Percentiles rank a stretch among this genome's conserved stretches.
Evolutionary conservation across 2,113 vertebrate genomes (phyloP).

Genomic region (Rhinoderma darwinii): DNA sequence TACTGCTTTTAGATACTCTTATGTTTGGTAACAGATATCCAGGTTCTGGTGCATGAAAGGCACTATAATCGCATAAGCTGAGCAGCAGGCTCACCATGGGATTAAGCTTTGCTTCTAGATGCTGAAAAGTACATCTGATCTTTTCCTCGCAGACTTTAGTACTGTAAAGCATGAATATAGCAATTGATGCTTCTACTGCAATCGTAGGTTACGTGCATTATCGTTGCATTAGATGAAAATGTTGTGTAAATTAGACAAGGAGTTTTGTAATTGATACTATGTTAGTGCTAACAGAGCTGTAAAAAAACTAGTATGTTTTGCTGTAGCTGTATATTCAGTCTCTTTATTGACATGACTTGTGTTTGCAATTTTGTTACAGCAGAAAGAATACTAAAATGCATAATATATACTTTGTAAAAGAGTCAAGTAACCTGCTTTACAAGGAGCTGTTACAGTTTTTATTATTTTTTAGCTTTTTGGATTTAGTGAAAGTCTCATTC

Average conservation of each 20-base stretch:
- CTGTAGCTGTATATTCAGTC: neutral
- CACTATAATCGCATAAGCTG: slow-evolving; percentile 51
- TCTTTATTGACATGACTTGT: neutral
- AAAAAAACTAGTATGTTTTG: neutral
- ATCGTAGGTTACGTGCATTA: slow-evolving; percentile 10
- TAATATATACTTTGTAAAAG: neutral
- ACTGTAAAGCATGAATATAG: neutral
- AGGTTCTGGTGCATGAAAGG: slow-evolving; percentile 39
- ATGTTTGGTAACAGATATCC: slow-evolving; percentile 47
- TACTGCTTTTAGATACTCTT: slow-evolving; percentile 20
- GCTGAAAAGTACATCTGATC: slow-evolving; percentile 43
- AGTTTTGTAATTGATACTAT: neutral
- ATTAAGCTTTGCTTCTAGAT: slow-evolving; percentile 38
- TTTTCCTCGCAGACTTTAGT: slow-evolving; percentile 33
- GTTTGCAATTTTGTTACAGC: no score
- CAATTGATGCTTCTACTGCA: neutral
- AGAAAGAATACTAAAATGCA: neutral
- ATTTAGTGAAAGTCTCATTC: no score
- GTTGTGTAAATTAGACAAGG: neutral
- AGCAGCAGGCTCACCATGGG: slow-evolving; percentile 52
- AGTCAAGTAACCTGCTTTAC: no score
- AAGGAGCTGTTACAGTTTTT: no score
- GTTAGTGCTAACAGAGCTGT: neutral
- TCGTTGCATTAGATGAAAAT: neutral
- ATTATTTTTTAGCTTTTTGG: no score